Percentiles rank a stretch among this genome's conserved stretches.
Evolutionary conservation across 2,888 invertebrate species (phyloP).

Genomic region (Drosophila bunnanda): DNA sequence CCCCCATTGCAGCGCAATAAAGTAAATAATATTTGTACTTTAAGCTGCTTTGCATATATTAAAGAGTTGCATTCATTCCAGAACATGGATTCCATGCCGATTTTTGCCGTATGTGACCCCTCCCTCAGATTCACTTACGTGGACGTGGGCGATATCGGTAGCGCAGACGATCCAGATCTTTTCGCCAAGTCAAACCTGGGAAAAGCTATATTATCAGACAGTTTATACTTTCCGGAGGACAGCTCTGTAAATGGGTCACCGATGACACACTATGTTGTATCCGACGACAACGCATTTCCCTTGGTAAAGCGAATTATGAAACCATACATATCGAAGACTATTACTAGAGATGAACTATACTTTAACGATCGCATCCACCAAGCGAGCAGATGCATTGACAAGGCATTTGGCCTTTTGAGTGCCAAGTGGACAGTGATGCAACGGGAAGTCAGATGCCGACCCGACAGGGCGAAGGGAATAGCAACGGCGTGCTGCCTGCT

Average conservation of each 20-base stretch:
- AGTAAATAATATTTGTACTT: background rate
- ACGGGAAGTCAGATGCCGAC: background rate
- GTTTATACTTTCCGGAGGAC: background rate
- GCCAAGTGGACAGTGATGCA: background rate
- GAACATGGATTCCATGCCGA: background rate
- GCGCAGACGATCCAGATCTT: background rate
- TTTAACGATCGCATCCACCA: background rate
- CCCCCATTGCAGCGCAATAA: background rate
- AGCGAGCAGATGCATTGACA: conserved; percentile 1
- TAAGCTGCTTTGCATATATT: background rate
- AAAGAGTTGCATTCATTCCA: background rate
- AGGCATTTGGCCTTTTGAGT: background rate
- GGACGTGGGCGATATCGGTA: background rate
- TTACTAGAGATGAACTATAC: background rate
- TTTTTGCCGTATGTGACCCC: conserved; percentile 2
- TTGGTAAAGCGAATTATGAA: conserved; percentile 3
- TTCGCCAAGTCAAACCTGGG: background rate
- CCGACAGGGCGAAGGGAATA: background rate
- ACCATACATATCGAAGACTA: background rate
- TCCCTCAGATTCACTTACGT: conserved; percentile 2
- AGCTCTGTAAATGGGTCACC: background rate
- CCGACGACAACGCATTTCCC: background rate
- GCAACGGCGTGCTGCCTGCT: conserved; percentile 7
- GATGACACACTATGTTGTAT: background rate
- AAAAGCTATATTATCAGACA: background rate